These are phyloP conservation scores for Noctilio leporinus DNA, from an alignment of 2,113 vertebrate genomes.

Conservation along the genomic window DNA sequence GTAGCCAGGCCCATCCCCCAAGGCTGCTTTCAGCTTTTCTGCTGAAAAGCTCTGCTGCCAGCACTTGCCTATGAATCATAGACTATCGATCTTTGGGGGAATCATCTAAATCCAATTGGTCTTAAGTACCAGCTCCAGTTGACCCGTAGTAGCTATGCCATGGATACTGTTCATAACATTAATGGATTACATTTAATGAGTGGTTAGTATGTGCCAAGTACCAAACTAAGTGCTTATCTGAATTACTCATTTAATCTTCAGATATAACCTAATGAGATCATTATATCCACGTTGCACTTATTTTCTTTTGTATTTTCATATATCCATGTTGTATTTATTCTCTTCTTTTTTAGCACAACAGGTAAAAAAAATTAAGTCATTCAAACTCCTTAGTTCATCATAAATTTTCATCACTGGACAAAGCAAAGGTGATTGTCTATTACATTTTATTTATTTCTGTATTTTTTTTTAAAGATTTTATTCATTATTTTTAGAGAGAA, in stretches of 20 bases:
- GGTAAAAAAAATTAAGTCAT: not conserved
- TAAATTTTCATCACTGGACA: not conserved
- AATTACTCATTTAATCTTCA: constrained; percentile 11
- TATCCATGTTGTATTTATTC: not conserved
- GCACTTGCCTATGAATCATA: not conserved
- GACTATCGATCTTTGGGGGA: not conserved
- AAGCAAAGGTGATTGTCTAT: not conserved
- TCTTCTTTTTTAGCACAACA: not conserved
- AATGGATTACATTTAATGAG: not conserved
- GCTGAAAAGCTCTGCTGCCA: not conserved
- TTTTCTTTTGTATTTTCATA: not conserved
- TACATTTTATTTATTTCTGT: not conserved
- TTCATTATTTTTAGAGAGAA: too few relatives aligned
- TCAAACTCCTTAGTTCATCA: not conserved
- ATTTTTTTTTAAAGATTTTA: not conserved
- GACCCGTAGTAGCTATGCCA: not conserved
- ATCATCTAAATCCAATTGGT: not conserved
- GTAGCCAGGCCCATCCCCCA: not conserved
- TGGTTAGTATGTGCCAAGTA: not conserved
- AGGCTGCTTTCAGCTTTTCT: not conserved
- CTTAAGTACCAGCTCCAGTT: not conserved
- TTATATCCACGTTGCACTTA: not conserved
- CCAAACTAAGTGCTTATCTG: not conserved
- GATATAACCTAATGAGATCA: not conserved
- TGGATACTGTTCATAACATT: not conserved